Conservation (phyloP, 2,888 invertebrate species). For the Mythimna loreyi region DNA sequence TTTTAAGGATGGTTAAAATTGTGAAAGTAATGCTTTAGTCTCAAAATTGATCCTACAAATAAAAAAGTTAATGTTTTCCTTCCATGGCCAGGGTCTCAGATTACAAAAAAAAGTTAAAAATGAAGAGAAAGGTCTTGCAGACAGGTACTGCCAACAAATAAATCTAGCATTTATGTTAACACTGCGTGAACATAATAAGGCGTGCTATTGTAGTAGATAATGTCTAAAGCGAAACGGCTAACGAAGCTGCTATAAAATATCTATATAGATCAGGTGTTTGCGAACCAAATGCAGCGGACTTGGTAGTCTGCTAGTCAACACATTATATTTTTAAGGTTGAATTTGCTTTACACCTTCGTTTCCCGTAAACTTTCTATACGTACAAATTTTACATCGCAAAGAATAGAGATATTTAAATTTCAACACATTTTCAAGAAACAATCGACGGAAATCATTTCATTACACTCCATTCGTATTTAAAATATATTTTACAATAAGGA, state of each 20-base stretch:
- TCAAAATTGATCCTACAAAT: too few species aligned
- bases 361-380: not conserved
- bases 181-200: slow-evolving; percentile 49
- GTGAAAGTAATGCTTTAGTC: too few species aligned
- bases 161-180: slow-evolving; percentile 54
- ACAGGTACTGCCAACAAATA: slow-evolving; percentile 28
- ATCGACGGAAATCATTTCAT: slow-evolving; percentile 41
- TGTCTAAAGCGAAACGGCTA: slow-evolving; percentile 50
- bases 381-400: not conserved
- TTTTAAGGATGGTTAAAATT: too few species aligned
- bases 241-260: slow-evolving; percentile 47
- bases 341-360: not conserved
- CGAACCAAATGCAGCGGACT: slow-evolving; percentile 58
- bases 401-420: not conserved
- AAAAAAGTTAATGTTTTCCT: too few species aligned
- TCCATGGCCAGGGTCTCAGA: too few species aligned
- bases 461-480: slow-evolving; percentile 33
- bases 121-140: slow-evolving; percentile 7
- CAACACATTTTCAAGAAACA: slow-evolving; percentile 13
- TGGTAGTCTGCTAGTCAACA: slow-evolving; percentile 19
- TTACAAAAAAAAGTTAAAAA: too few species aligned
- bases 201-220: slow-evolving; percentile 52
- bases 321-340: slow-evolving; percentile 24
- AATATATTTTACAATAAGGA: slow-evolving; percentile 22
- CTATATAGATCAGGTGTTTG: slow-evolving; percentile 54